These are phyloP conservation scores for Choristoneura rosaceana DNA, from an alignment of 2,888 invertebrate genomes.

Conservation along the genomic window DNA sequence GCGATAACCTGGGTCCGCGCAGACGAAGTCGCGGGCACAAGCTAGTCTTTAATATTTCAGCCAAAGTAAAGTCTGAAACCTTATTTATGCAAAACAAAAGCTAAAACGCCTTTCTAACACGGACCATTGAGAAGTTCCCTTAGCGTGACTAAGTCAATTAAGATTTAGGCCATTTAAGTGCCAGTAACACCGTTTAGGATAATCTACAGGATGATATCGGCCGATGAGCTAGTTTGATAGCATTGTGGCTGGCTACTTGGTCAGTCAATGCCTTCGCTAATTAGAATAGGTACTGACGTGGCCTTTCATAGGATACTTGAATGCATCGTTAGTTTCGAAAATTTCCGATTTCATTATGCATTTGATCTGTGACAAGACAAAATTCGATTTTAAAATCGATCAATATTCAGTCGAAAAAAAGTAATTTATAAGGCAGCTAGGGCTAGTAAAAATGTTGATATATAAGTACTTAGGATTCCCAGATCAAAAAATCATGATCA, in stretches of 20 bases:
- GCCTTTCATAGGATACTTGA: constrained; percentile 27
- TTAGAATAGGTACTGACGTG: constrained; percentile 13
- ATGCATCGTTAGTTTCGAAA: constrained; percentile 15
- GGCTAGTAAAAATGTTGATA: no score
- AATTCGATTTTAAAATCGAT: no score
- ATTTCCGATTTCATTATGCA: constrained; percentile 1
- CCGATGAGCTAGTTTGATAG: constrained; percentile 35
- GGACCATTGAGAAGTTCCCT: constrained; percentile 28
- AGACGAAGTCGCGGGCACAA: no score
- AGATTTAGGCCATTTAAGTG: constrained; percentile 35
- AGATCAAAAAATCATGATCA: no score
- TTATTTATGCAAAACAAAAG: no score
- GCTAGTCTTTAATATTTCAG: background rate
- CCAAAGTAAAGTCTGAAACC: background rate
- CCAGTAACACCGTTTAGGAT: constrained; percentile 34
- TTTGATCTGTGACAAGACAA: background rate
- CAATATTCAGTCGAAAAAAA: no score
- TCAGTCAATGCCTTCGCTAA: constrained; percentile 18
- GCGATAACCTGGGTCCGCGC: no score
- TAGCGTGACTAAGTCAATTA: constrained; percentile 41
- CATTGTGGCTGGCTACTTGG: constrained; percentile 31
- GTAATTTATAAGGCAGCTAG: no score
- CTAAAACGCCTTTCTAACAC: constrained; percentile 21
- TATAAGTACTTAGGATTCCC: no score
- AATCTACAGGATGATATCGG: constrained; percentile 37